phyloP scores from a whole-genome alignment of 2,888 invertebrate species.

The Plebejus melissa region DNA sequence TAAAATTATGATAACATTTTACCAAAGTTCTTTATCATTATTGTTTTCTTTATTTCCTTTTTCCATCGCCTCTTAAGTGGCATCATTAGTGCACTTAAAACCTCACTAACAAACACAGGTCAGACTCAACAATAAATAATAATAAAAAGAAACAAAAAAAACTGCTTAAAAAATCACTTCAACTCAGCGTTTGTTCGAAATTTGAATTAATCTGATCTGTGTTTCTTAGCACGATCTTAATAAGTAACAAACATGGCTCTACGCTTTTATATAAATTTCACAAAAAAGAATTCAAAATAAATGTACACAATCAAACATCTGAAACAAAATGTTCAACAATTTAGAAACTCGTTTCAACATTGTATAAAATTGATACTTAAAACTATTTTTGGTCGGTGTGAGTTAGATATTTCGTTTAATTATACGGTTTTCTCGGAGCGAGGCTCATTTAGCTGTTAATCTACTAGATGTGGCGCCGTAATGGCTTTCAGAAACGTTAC shows the following conservation, averaged over 20 bases:
- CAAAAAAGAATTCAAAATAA: slow-evolving; percentile 5
- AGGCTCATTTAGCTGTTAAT: slow-evolving; percentile 36
- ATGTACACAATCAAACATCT: slow-evolving; percentile 17
- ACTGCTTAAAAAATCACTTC: neutral
- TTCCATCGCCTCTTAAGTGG: slow-evolving; percentile 46
- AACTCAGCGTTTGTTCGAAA: neutral
- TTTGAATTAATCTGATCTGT: neutral
- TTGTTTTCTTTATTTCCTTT: slow-evolving; percentile 42
- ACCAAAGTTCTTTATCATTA: slow-evolving; percentile 54
- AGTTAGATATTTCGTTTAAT: slow-evolving; percentile 33
- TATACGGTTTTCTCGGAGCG: slow-evolving; percentile 31
- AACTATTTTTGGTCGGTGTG: slow-evolving; percentile 28
- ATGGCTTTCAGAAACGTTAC: slow-evolving; percentile 32
- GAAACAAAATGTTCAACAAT: slow-evolving; percentile 17
- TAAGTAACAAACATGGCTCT: slow-evolving; percentile 10
- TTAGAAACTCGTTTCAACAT: slow-evolving; percentile 23
- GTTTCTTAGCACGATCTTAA: slow-evolving; percentile 1
- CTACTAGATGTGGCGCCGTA: slow-evolving; percentile 31
- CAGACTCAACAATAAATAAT: neutral
- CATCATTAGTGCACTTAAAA: slow-evolving; percentile 24
- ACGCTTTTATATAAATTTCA: slow-evolving; percentile 10
- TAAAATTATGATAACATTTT: slow-evolving; percentile 69
- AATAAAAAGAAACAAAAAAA: neutral
- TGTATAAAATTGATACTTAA: slow-evolving; percentile 26
- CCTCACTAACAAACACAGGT: slow-evolving; percentile 4